A percentile compares a stretch with the other conserved stretches of the same genome.
These are phyloP conservation scores for Dunckerocampus dactyliophorus DNA, from an alignment of 2,113 vertebrate species.

Conservation along the genomic window DNA sequence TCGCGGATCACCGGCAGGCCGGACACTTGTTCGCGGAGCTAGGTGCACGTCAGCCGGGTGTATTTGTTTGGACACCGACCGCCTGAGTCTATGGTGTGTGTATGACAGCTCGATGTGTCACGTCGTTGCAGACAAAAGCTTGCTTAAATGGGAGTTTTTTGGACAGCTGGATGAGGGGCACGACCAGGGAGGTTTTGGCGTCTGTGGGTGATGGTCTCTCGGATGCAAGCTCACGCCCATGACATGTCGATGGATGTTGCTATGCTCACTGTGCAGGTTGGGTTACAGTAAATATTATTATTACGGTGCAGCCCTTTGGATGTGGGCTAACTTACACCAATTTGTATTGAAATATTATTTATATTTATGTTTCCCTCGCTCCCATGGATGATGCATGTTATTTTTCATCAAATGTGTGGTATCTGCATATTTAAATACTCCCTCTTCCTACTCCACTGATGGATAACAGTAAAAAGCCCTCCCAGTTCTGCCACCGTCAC, in stretches of 20 bases:
- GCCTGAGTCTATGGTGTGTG: slow-evolving; percentile 48
- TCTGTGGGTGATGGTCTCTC: slow-evolving; percentile 5
- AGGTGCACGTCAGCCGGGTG: slow-evolving; percentile 50
- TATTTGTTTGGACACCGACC: slow-evolving; percentile 71
- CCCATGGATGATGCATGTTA: neutral
- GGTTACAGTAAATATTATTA: slow-evolving; percentile 39
- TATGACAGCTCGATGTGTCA: slow-evolving; percentile 72
- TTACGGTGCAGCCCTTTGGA: neutral
- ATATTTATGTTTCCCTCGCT: neutral
- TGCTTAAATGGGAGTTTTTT: slow-evolving; percentile 11
- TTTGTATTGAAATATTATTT: slow-evolving; percentile 10
- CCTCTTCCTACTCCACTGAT: neutral
- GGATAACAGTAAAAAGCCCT: neutral
- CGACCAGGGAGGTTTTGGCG: slow-evolving; percentile 16
- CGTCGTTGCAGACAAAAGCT: slow-evolving; percentile 34
- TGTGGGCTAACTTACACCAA: neutral
- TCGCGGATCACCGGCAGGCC: slow-evolving; percentile 24
- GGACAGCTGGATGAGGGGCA: slow-evolving; percentile 35
- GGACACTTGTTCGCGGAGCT: slow-evolving; percentile 11
- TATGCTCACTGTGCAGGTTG: slow-evolving; percentile 53
- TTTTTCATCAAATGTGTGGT: slow-evolving; percentile 8
- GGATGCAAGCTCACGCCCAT: slow-evolving; percentile 68
- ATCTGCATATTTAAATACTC: slow-evolving; percentile 25
- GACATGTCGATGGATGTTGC: slow-evolving; percentile 61
- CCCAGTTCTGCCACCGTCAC: neutral